Conservation (phyloP, 1,140 invertebrate genomes). For the Panagrolaimus sp. region DNA sequence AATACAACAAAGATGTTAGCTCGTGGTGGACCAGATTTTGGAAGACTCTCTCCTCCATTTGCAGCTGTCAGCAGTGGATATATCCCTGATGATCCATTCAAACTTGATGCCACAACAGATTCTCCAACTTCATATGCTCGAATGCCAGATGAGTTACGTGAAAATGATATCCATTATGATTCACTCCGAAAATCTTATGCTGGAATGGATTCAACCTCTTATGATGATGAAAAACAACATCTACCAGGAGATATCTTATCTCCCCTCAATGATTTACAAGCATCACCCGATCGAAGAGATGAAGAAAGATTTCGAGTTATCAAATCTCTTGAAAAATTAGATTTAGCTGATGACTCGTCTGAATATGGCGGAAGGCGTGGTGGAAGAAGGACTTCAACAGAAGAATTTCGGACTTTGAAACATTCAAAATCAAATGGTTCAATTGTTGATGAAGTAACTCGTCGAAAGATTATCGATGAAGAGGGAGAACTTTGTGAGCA, state of each 20-base stretch:
- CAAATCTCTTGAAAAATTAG: background rate
- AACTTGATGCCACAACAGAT: background rate
- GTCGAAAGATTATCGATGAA: background rate
- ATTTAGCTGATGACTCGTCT: background rate
- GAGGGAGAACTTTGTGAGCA: slow-evolving; percentile 3
- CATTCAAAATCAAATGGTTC: background rate
- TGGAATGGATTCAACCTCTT: background rate
- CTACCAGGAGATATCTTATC: background rate
- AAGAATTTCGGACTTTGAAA: background rate
- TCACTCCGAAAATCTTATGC: background rate
- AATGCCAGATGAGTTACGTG: background rate
- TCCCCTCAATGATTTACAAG: background rate
- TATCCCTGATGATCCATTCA: background rate
- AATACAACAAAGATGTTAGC: slow-evolving; percentile 6
- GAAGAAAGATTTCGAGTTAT: background rate
- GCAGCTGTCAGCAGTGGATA: background rate
- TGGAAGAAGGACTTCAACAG: background rate
- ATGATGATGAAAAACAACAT: background rate
- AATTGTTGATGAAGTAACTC: background rate
- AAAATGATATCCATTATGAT: slow-evolving; percentile 4
- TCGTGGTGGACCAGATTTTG: slow-evolving; percentile 3
- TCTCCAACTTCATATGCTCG: background rate
- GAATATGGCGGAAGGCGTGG: background rate
- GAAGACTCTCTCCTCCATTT: background rate
- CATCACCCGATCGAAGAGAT: slow-evolving; percentile 1